Base-by-base conservation (phyloP, 2,888 invertebrate species). In the Melinaea menophilus region DNA sequence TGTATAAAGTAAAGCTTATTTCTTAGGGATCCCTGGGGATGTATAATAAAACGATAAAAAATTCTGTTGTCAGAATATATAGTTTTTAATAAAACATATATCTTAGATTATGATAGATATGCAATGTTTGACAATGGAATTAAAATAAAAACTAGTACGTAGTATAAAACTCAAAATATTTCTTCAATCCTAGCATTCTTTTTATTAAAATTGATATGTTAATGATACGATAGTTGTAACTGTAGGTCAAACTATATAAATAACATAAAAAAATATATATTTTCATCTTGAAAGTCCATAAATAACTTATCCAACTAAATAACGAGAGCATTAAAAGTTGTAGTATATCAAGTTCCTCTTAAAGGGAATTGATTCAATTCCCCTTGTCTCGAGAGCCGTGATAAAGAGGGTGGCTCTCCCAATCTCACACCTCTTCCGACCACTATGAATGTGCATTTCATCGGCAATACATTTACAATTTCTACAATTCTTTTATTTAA, bases 361-460 rank as follows among this genome's bases (percentile, higher is more conserved):
- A 31, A 75, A 81, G 80, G 79, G 81, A 85, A 88, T 88, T 89
- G 87, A 88, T 88, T 89, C 87, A 86, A 88, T 88, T 87, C 79
- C 73, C 80, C 75, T 71, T 74, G 73, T 71, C 75, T 71, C 71
- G 69, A 66, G 71, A 72, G 71, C 73, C 71, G 41, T 69, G 76
- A 51, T 31, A 51, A 31, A 51, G 73, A 75, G 74, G 72, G 71
- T 62, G 68, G 64, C 64, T 46, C 69, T 68, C 73, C 63, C 31
- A 57, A 13, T 56, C 64, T 41, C 63, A 58, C 57, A 66, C 65
- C 62, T 61, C 58, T 13, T 35, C 35, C 47, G 22, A 62, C 58
- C 47, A 54, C 55, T 46, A 12, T 48, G 5, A 31, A 55, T 59
- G 56, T 59, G 37, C 64, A n/a, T 58, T 61, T 5, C 7, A 11